Conservation (phyloP, 37 sponge, comb jelly and placozoan genomes). For the Bolinopsis microptera region DNA sequence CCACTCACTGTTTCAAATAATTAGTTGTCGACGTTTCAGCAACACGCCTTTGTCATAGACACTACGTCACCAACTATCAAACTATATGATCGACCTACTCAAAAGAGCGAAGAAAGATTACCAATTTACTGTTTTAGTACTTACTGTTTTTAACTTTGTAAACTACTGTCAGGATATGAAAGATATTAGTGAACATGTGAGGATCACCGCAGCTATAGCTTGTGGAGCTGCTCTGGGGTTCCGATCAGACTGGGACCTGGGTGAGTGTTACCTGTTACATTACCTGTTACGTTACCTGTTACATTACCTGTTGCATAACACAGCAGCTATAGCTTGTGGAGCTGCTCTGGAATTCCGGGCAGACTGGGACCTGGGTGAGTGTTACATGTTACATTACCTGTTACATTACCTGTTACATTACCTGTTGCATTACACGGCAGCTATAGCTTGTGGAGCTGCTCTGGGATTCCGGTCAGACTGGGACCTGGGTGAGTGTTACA, state of each 20-base stretch:
- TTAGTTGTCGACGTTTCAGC: too few species aligned
- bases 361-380: slow-evolving; percentile 35
- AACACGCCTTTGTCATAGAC: too few species aligned
- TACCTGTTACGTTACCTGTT: too few species aligned
- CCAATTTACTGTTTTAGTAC: too few species aligned
- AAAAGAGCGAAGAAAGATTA: too few species aligned
- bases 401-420: too few species aligned
- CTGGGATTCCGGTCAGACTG: slow-evolving; percentile 45
- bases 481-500: background rate
- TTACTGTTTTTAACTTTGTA: too few species aligned
- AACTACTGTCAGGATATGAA: slow-evolving; percentile 68
- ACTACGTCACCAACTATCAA: too few species aligned
- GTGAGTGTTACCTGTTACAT: background rate
- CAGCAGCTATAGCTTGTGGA: slow-evolving; percentile 61
- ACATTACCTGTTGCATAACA: too few species aligned
- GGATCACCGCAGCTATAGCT: slow-evolving; percentile 52
- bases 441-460: slow-evolving; percentile 63
- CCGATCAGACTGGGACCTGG: slow-evolving; percentile 37
- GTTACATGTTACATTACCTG: background rate
- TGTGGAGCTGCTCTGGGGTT: slow-evolving; percentile 64
- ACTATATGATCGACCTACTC: too few species aligned
- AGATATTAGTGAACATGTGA: slow-evolving; percentile 56
- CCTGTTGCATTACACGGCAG: too few species aligned
- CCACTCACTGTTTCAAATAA: too few species aligned
- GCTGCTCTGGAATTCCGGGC: slow-evolving; percentile 49